Conservation (phyloP, 1,140 invertebrate genomes). For the Brachionus plicatilis region DNA sequence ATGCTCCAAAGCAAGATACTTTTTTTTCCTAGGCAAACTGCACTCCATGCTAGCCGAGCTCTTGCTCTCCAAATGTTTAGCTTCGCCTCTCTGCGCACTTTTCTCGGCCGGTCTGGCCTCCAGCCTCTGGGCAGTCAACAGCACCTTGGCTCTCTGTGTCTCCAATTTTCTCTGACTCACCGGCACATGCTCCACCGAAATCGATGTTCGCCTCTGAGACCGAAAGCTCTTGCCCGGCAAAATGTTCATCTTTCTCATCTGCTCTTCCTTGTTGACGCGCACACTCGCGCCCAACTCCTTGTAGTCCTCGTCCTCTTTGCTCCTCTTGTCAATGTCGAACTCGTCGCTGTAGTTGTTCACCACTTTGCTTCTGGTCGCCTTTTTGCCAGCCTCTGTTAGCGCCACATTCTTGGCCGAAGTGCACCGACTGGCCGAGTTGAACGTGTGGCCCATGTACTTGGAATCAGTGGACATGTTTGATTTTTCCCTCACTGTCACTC, state of each 20-base stretch:
- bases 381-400: background rate
- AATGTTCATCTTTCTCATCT: slow-evolving; percentile 15
- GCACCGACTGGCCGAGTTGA: background rate
- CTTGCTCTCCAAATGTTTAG: background rate
- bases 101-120: background rate
- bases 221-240: background rate
- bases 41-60: background rate
- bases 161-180: background rate
- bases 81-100: background rate
- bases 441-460: background rate
- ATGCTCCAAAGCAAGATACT: background rate
- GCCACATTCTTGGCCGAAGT: background rate
- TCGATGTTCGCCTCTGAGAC: background rate
- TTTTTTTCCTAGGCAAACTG: background rate
- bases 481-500: background rate
- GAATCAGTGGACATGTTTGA: background rate
- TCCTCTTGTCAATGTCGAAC: background rate
- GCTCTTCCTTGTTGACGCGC: background rate
- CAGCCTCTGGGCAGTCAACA: background rate
- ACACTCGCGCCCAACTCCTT: background rate
- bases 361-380: background rate
- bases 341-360: slow-evolving; percentile 1
- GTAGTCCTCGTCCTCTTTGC: background rate
- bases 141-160: background rate
- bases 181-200: background rate